Conservation (phyloP, 2,113 vertebrate genomes). For the Rafetus swinhoei region DNA sequence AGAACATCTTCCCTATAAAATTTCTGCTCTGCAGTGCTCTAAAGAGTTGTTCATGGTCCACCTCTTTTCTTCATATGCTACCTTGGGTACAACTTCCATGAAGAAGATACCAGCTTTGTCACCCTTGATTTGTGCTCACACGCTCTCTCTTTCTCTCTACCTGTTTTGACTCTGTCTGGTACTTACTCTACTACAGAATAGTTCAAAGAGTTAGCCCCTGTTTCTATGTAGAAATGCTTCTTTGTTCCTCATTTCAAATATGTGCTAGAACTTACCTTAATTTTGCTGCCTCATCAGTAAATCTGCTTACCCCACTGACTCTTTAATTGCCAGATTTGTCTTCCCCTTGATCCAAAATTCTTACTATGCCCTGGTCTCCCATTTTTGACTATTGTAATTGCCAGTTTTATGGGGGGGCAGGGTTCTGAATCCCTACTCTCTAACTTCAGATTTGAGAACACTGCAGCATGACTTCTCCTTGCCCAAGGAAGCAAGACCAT, state of each 20-base stretch:
- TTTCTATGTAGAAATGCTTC: neutral
- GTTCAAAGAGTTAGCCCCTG: neutral
- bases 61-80: neutral
- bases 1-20: fast-evolving
- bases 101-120: neutral
- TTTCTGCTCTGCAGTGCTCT: neutral
- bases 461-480: neutral
- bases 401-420: neutral
- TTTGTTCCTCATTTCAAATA: neutral
- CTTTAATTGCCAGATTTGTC: neutral
- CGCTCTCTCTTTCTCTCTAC: neutral
- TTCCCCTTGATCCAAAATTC: neutral
- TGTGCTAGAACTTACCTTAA: neutral
- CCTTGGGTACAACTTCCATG: neutral
- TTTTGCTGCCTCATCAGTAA: neutral
- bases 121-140: neutral
- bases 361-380: neutral
- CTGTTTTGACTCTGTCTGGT: neutral
- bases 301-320: neutral
- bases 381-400: neutral
- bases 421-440: neutral
- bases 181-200: neutral
- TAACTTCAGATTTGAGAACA: neutral
- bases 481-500: neutral
- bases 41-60: neutral